Percentiles rank a stretch among this genome's conserved stretches.
Evolutionary conservation across 1,140 invertebrate species (phyloP).

Genomic region (Penaeus chinensis): DNA sequence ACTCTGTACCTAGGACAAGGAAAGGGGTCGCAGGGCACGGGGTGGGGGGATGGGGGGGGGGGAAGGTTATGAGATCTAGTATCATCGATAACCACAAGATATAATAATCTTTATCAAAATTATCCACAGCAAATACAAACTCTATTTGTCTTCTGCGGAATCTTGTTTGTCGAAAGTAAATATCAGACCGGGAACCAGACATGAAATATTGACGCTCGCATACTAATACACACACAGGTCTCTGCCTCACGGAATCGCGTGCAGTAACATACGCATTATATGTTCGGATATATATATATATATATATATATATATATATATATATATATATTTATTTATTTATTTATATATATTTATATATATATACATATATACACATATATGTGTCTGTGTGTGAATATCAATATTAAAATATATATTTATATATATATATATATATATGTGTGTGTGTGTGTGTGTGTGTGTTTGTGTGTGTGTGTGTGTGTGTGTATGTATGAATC

Average conservation of each 20-base stretch:
- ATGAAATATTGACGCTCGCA: too few species aligned
- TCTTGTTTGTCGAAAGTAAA: too few species aligned
- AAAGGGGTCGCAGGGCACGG: too few species aligned
- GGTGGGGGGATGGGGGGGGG: too few species aligned
- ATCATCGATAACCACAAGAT: too few species aligned
- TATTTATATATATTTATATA: slow-evolving; percentile 15
- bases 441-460: neutral
- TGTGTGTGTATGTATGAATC: neutral
- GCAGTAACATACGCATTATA: neutral
- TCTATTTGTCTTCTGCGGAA: too few species aligned
- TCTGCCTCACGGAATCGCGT: neutral
- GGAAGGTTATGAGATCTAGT: too few species aligned
- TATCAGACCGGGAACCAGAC: too few species aligned
- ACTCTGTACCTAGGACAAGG: too few species aligned
- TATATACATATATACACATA: neutral
- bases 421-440: neutral
- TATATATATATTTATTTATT: neutral
- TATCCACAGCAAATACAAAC: too few species aligned
- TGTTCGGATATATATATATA: slow-evolving; percentile 5
- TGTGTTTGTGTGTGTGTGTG: neutral
- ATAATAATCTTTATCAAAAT: too few species aligned
- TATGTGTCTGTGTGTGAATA: neutral
- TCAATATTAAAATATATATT: neutral
- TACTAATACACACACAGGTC: neutral
- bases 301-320: neutral